These are phyloP conservation scores for Callionymus lyra DNA, from an alignment of 2,113 vertebrate species.

Conservation along the genomic window DNA sequence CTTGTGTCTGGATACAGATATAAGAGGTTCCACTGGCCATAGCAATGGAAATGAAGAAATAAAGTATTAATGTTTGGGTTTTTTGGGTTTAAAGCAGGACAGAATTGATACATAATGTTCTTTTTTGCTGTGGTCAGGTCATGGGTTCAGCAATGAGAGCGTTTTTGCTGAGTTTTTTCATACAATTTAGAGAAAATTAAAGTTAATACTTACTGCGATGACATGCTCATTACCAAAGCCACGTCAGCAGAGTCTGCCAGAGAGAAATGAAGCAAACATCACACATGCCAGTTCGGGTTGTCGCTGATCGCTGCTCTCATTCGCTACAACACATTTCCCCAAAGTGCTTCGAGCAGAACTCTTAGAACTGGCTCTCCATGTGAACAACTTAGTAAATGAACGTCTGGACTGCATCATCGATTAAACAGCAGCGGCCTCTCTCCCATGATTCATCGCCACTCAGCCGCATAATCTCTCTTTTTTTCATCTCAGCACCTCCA, in stretches of 20 bases:
- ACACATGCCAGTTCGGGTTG: conserved; percentile 3
- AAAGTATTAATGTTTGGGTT: too few species aligned
- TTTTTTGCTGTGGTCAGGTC: too few species aligned
- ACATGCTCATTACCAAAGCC: too few species aligned
- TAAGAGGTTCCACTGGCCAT: too few species aligned
- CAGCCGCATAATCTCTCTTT: conserved; percentile 56
- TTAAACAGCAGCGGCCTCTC: conserved; percentile 41
- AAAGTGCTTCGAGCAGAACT: conserved; percentile 34
- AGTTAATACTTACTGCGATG: too few species aligned
- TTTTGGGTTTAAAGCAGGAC: too few species aligned
- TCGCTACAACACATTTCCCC: conserved; percentile 30
- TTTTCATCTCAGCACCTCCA: conserved; percentile 56
- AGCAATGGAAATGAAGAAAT: too few species aligned
- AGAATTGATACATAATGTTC: too few species aligned
- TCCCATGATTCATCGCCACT: conserved; percentile 44
- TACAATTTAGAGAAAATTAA: too few species aligned
- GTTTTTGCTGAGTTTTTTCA: too few species aligned
- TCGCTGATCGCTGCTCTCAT: conserved; percentile 30
- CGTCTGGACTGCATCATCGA: conserved; percentile 45
- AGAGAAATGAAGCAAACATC: conserved; percentile 10
- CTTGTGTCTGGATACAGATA: too few species aligned
- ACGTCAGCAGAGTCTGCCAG: not conserved
- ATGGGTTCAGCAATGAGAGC: too few species aligned
- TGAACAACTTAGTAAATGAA: conserved; percentile 49
- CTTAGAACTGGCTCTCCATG: conserved; percentile 39